Conservation (phyloP, 2,888 invertebrate species). For the Scrobipalpa costella region DNA sequence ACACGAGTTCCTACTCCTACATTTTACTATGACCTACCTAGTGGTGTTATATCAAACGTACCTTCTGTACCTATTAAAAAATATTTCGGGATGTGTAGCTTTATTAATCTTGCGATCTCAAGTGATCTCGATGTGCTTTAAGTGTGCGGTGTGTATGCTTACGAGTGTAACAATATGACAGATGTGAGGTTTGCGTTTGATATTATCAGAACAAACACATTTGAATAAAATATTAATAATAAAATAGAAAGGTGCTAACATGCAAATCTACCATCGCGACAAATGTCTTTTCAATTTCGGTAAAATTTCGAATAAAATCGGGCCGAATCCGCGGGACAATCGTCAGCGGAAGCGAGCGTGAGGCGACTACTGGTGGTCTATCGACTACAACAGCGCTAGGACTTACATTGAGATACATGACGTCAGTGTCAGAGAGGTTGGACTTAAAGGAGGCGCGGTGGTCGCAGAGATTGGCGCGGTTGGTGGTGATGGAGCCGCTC, state of each 20-base stretch:
- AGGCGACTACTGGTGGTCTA: slow-evolving; percentile 38
- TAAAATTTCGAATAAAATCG: slow-evolving; percentile 30
- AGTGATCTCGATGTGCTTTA: neutral
- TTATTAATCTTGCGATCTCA: neutral
- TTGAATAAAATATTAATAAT: neutral
- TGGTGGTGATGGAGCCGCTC: slow-evolving; percentile 90
- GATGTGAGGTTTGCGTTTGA: neutral
- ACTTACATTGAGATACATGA: slow-evolving; percentile 93
- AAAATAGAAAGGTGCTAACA: slow-evolving; percentile 5
- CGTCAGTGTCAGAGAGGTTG: slow-evolving; percentile 96
- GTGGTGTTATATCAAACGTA: neutral
- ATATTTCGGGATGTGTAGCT: neutral
- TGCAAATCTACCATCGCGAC: slow-evolving; percentile 36
- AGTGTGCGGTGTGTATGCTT: neutral
- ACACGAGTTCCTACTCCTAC: neutral
- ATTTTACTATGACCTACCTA: neutral
- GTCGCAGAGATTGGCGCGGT: slow-evolving; percentile 87
- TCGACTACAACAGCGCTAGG: slow-evolving; percentile 50
- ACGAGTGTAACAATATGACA: neutral
- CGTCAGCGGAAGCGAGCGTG: slow-evolving; percentile 46
- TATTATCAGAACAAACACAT: neutral
- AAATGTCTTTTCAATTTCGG: slow-evolving; percentile 37
- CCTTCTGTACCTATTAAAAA: neutral
- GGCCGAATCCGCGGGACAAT: slow-evolving; percentile 28
- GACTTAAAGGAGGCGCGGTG: slow-evolving; percentile 91